Evolutionary conservation across 2,797 vertebrate species (phyloP), one percentile per base, ranked within the genome.

Genomic region (Cynopterus sphinx): DNA sequence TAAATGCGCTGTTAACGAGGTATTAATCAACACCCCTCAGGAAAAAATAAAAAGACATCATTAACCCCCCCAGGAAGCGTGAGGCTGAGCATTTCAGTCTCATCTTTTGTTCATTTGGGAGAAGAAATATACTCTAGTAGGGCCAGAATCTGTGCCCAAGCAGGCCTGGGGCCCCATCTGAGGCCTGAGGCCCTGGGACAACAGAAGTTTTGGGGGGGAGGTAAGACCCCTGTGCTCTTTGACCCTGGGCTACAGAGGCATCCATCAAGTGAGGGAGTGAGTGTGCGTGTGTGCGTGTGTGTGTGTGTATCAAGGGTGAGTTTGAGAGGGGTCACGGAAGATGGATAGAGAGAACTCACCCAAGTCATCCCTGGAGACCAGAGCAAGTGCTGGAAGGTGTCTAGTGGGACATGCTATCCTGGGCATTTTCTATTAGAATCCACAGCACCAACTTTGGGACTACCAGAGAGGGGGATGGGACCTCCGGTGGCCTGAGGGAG

Each of bases 1-100:
- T 98, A 97, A 98, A 97, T 97, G 96, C 57, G 53, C 96, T 97
- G 97, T 98, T 98, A 98, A 98, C 96, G 97, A 98, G 97, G 97
- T 97, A 98, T 97, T 98, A 98, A 98, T 98, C 97, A 98, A 97
- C 97, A 97, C 97, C 94, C 96, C 96, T 97, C 95, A 95, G 96
- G 96, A 97, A 97, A 97, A 96, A 97, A 97, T 92, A 91, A 97
- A 97, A 97, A 97, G 95, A 96, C 92, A 96, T 87, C 93, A 96
- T 94, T 96, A 95, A 57, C 75, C 75, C 31, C 92, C 57, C 79
- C 88, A 90, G 89, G 87, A 97, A 97, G 96, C n/a, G 0, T 61
- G 81, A 96, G 90, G 95, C 71, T 96, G 75, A 94, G 59, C 74
- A 83, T 92, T 95, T 87, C 31, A 90, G 95, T 65, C 26, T 4